phyloP scores from a whole-genome alignment of 2,797 vertebrate genomes.

The Microcaecilia unicolor region DNA sequence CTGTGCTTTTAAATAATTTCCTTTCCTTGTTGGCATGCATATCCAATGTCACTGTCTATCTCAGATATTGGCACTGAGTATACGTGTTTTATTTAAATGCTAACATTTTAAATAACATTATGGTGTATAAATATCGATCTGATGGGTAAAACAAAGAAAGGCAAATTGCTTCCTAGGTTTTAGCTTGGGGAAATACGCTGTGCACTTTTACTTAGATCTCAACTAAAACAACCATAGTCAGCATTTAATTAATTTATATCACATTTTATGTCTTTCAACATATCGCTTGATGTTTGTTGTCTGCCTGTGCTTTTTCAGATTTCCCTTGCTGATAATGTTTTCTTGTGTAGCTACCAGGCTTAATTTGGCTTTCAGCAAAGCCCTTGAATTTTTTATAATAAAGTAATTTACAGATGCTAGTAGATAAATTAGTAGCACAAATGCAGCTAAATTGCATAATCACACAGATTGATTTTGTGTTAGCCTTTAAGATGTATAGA shows the following conservation, averaged over 20 bases:
- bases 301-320: conserved; percentile 36
- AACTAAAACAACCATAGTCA: conserved; percentile 36
- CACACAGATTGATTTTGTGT: conserved; percentile 55
- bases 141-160: background rate
- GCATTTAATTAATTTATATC: conserved; percentile 37
- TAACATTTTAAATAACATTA: too few relatives aligned
- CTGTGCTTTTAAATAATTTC: too few relatives aligned
- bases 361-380: conserved; percentile 46
- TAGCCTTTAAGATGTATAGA: conserved; percentile 50
- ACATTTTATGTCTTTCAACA: conserved; percentile 39
- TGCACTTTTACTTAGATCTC: conserved; percentile 29
- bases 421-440: conserved; percentile 56
- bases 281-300: conserved; percentile 31
- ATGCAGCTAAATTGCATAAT: conserved; percentile 57
- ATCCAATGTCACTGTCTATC: too few relatives aligned
- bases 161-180: background rate
- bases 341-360: conserved; percentile 33
- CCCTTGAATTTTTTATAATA: conserved; percentile 62
- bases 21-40: too few relatives aligned
- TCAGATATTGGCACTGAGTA: too few relatives aligned
- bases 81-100: too few relatives aligned
- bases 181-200: conserved; percentile 14
- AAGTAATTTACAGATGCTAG: conserved; percentile 53
- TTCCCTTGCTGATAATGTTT: conserved; percentile 45
- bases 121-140: too few relatives aligned